These are phyloP conservation scores for Halisarca cf. caerulea DNA, from an alignment of 37 sponge, comb jelly and placozoan genomes.

Conservation along the genomic window DNA sequence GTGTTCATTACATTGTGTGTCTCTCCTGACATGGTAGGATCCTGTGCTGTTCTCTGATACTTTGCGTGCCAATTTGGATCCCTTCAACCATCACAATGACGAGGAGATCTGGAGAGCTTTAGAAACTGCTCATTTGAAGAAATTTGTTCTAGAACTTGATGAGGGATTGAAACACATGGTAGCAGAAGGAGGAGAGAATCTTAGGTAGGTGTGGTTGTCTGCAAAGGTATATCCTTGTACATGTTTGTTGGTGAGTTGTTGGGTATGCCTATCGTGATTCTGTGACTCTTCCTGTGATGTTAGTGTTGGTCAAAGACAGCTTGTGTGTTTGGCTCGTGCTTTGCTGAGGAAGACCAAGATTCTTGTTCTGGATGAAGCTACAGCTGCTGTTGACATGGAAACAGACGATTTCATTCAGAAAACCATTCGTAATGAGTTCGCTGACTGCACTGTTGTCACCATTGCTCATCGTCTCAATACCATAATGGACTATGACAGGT, in stretches of 20 bases:
- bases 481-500: constrained; percentile 62
- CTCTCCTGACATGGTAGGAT: constrained; percentile 59
- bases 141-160: constrained; percentile 56
- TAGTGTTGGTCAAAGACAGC: constrained; percentile 91
- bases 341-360: constrained; percentile 75
- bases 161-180: constrained; percentile 56
- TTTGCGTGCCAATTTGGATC: constrained; percentile 92
- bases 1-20: background rate
- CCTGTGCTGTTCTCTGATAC: constrained; percentile 96
- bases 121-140: constrained; percentile 76
- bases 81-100: constrained; percentile 79
- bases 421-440: constrained; percentile 73
- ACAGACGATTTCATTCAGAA: constrained; percentile 80
- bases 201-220: constrained; percentile 52
- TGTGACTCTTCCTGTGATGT: no score
- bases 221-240: background rate
- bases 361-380: constrained; percentile 88
- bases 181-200: constrained; percentile 88
- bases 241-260: background rate
- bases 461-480: constrained; percentile 82
- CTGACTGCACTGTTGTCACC: constrained; percentile 79
- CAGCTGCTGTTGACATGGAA: constrained; percentile 90
- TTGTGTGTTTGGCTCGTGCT: constrained; percentile 86
- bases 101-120: constrained; percentile 86
- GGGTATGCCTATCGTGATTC: background rate